A percentile compares a stretch with the other conserved stretches of the same genome.
Conservation (phyloP, 2,797 vertebrate genomes). For the Sebastolobus alascanus region DNA sequence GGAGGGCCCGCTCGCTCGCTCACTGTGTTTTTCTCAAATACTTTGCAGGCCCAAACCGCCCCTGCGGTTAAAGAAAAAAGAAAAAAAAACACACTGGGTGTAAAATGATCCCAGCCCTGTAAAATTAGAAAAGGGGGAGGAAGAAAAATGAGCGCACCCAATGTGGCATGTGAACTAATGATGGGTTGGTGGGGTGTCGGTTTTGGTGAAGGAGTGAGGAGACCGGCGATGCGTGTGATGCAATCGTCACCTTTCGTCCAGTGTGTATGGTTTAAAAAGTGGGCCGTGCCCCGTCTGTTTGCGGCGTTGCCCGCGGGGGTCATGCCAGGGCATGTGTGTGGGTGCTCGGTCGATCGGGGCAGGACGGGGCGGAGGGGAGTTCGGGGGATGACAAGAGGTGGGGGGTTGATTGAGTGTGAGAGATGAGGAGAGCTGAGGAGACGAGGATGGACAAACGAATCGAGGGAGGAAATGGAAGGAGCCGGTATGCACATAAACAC, state of each 20-base stretch:
- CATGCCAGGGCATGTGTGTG: constrained; percentile 57
- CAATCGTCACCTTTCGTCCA: constrained; percentile 72
- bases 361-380: constrained; percentile 20
- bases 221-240: constrained; percentile 53
- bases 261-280: constrained; percentile 42
- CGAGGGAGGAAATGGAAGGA: constrained; percentile 32
- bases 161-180: constrained; percentile 77
- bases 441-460: constrained; percentile 50
- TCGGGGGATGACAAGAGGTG: background rate
- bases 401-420: constrained; percentile 19
- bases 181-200: constrained; percentile 71
- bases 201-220: constrained; percentile 49
- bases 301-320: constrained; percentile 54
- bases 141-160: constrained; percentile 65
- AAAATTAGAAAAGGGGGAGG: constrained; percentile 74
- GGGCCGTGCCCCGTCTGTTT: constrained; percentile 47
- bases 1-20: background rate
- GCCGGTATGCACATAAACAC: constrained; percentile 38
- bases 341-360: constrained; percentile 34
- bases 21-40: constrained; percentile 51
- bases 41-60: constrained; percentile 65
- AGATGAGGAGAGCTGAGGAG: constrained; percentile 13
- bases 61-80: constrained; percentile 69
- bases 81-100: constrained; percentile 53
- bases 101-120: constrained; percentile 75